These are phyloP conservation scores for Enoplosus armatus DNA, from an alignment of 2,797 vertebrate genomes.

Conservation along the genomic window DNA sequence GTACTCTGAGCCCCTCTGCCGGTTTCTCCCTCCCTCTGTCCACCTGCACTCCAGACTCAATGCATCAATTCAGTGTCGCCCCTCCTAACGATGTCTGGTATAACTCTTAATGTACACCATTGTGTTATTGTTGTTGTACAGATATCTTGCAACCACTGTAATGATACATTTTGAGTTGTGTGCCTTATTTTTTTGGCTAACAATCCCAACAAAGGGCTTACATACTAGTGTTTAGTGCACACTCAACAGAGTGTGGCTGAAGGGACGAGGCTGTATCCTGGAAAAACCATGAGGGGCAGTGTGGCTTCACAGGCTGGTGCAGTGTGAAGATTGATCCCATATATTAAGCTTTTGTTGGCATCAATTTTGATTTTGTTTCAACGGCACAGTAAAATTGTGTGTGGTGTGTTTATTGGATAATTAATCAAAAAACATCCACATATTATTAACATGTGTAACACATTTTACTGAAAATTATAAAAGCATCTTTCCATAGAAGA, in stretches of 20 bases:
- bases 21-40: slow-evolving; percentile 54
- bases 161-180: neutral
- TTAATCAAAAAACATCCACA: neutral
- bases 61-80: slow-evolving; percentile 62
- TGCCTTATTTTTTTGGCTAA: slow-evolving; percentile 3
- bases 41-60: slow-evolving; percentile 70
- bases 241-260: slow-evolving; percentile 26
- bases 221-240: slow-evolving; percentile 22
- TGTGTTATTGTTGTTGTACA: neutral
- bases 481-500: neutral
- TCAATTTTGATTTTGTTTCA: neutral
- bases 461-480: neutral
- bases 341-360: neutral
- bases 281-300: slow-evolving; percentile 73
- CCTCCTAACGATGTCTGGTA: slow-evolving; percentile 9
- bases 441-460: neutral
- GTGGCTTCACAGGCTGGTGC: slow-evolving; percentile 56
- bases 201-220: neutral
- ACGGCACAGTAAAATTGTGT: neutral
- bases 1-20: slow-evolving; percentile 63
- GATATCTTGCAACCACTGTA: neutral
- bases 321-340: slow-evolving; percentile 25
- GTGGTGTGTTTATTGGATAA: neutral
- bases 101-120: slow-evolving; percentile 18
- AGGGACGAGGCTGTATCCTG: slow-evolving; percentile 58